Evolutionary conservation across 2,888 invertebrate genomes (phyloP).

Genomic region (Noctua janthe): DNA sequence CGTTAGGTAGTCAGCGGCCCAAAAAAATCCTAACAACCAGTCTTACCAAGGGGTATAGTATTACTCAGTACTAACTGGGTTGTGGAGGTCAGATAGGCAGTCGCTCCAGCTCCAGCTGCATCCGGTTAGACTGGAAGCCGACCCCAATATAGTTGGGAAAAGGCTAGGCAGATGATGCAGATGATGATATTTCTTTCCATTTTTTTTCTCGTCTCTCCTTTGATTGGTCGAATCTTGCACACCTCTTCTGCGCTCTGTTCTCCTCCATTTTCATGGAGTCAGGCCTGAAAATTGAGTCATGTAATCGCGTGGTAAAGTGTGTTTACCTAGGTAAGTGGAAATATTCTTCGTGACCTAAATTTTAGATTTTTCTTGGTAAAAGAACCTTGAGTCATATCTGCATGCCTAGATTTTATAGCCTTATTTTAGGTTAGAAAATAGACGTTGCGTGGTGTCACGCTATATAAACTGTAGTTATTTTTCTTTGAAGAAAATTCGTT

Average conservation of each 20-base stretch:
- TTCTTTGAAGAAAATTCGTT: constrained; percentile 19
- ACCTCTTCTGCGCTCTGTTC: not conserved
- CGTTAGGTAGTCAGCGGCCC: too few species aligned
- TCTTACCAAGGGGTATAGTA: too few species aligned
- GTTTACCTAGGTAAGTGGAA: not conserved
- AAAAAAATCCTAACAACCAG: too few species aligned
- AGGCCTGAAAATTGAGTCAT: not conserved
- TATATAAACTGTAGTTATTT: not conserved
- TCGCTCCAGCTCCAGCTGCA: too few species aligned
- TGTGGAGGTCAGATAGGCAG: too few species aligned
- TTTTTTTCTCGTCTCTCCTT: not conserved
- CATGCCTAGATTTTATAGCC: constrained; percentile 2
- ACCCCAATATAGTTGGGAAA: too few species aligned
- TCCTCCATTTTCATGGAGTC: not conserved
- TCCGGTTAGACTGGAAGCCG: too few species aligned
- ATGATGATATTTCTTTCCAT: too few species aligned
- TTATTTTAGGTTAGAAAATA: constrained; percentile 2
- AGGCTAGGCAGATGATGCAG: too few species aligned
- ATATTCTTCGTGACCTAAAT: not conserved
- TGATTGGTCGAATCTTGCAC: not conserved
- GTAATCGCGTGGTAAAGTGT: not conserved
- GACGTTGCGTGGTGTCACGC: constrained; percentile 31
- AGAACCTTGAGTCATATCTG: constrained; percentile 8
- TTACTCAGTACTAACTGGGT: too few species aligned
- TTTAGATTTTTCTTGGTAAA: not conserved